Evolutionary conservation across 2,797 vertebrate species (phyloP), one percentile per base, ranked within the genome.

Genomic region (Chrosomus eos): DNA sequence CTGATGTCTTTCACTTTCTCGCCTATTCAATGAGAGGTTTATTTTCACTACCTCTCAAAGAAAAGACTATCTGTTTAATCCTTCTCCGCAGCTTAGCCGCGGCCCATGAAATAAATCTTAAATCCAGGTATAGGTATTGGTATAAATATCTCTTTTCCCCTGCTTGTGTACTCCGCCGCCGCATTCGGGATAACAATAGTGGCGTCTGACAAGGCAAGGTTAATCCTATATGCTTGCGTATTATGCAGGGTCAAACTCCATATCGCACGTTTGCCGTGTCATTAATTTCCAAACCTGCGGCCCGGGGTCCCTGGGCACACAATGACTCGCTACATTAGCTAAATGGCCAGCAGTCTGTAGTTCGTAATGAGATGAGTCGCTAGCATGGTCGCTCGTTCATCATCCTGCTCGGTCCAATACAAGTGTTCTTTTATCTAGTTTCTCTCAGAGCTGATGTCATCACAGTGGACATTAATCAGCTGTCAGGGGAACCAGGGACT

Each of bases 361-460:
- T 96, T 94, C 90, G 94, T 97, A 99, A 99, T 98, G 96, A 98
- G 97, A 97, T 97, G 96, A 97, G 96, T 96, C 96, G 96, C 94
- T 96, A 96, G 96, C 95, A 96, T 93, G 95, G 95, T 97, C 95
- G 96, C 96, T 97, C 97, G 97, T 99, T 98, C 96, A 99, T 99
- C 98, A 98, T 98, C 93, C 97, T 98, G 97, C 96, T 98, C 96
- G 94, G 96, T 98, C 96, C 97, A 97, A 98, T 98, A 95, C 95
- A 96, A 96, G 95, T 94, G 94, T 97, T 94, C 97, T 96, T 99
- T 99, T 98, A 98, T 99, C 97, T 89, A 96, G 96, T 93, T 89
- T 94, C 94, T 95, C 95, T 96, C 93, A 92, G 95, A 95, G 96
- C 96, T 96, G 95, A 96, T 98, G 97, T 98, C 97, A 96, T 97